Conservation (phyloP, 2,888 invertebrate genomes). For the Alcis repandata region DNA sequence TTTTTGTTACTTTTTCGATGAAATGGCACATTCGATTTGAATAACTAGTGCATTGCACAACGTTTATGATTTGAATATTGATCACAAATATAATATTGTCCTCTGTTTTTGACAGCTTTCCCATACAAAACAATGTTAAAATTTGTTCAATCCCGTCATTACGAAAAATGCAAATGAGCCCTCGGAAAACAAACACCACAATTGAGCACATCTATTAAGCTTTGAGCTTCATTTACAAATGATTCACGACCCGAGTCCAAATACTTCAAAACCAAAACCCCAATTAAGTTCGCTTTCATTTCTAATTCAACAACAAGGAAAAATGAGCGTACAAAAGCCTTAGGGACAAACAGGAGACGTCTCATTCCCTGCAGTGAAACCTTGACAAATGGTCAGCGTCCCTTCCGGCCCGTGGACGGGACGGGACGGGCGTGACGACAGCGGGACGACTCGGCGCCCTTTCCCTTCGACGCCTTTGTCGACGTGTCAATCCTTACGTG, state of each 20-base stretch:
- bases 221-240: conserved; percentile 3
- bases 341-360: conserved; percentile 55
- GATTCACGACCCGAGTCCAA: conserved; percentile 7
- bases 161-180: too few relatives aligned
- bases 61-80: too few relatives aligned
- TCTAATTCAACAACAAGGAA: conserved; percentile 43
- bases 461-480: conserved; percentile 41
- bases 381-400: conserved; percentile 70
- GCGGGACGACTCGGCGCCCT: conserved; percentile 44
- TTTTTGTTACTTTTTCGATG: too few relatives aligned
- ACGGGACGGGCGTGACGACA: conserved; percentile 51
- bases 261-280: conserved; percentile 27
- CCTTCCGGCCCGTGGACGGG: conserved; percentile 47
- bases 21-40: too few relatives aligned
- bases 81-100: too few relatives aligned
- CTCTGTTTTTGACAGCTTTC: too few relatives aligned
- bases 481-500: conserved; percentile 56
- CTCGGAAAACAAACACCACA: too few relatives aligned
- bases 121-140: too few relatives aligned
- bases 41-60: too few relatives aligned
- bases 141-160: too few relatives aligned
- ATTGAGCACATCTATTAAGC: not conserved
- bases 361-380: conserved; percentile 59
- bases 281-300: conserved; percentile 23
- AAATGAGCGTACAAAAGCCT: conserved; percentile 44